phyloP scores from a whole-genome alignment of 2,113 vertebrate genomes.

The Rhizomys pruinosus region DNA sequence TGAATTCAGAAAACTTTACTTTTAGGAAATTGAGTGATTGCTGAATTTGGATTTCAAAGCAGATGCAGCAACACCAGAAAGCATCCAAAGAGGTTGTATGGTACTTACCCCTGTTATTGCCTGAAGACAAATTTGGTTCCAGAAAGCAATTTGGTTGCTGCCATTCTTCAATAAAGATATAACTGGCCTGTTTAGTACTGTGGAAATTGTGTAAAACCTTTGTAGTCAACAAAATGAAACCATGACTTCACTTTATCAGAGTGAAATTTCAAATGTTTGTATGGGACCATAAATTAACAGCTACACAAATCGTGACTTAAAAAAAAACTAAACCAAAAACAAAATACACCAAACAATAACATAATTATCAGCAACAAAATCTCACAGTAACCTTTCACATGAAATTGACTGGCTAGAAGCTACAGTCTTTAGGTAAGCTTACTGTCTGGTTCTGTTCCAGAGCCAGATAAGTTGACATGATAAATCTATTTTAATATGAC shows the following conservation, averaged over 20 bases:
- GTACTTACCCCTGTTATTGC: neutral
- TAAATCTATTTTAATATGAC: slow-evolving; percentile 9
- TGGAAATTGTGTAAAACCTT: slow-evolving; percentile 45
- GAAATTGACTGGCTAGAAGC: slow-evolving; percentile 39
- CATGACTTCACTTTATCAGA: neutral
- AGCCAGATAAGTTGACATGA: neutral
- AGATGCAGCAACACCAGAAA: neutral
- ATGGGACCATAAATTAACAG: neutral
- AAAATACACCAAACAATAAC: neutral
- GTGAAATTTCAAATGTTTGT: slow-evolving; percentile 19
- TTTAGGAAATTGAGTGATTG: slow-evolving; percentile 16
- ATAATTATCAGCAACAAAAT: neutral
- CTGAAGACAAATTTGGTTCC: neutral
- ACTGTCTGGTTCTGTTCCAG: neutral
- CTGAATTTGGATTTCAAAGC: slow-evolving; percentile 46
- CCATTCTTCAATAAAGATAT: neutral
- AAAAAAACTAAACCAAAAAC: neutral
- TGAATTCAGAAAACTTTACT: slow-evolving; percentile 21
- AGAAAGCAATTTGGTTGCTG: slow-evolving; percentile 37
- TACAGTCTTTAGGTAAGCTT: neutral
- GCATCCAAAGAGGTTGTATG: neutral
- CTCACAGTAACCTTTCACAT: neutral
- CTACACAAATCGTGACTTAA: neutral
- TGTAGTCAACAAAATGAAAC: slow-evolving; percentile 13
- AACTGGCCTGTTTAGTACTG: neutral